Base-by-base conservation (phyloP, 2,888 invertebrate species). In the Omphaloscelis lunosa region DNA sequence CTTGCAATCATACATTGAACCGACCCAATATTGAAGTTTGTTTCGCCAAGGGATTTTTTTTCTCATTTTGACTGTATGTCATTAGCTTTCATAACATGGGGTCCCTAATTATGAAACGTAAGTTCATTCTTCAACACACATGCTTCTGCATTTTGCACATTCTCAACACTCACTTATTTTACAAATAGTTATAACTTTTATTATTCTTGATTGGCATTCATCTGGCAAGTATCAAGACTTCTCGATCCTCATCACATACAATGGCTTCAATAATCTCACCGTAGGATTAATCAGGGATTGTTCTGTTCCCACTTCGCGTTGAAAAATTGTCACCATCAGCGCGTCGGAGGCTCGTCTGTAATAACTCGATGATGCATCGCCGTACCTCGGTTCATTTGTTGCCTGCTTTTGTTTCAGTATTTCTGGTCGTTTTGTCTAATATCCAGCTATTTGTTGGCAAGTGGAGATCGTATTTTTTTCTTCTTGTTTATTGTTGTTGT, bases 291-390 rank as follows among this genome's bases (percentile, higher is more conserved):
- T 96, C 96, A 93, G 92, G 92, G 91, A 95, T 95, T 95, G 96
- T 95, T 95, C 92, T 91, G 92, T 93, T 94, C 92, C 92, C 93
- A 92, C 92, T 92, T 91, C 90, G 88, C 90, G 89, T 91, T 96
- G 96, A 96, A 95, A 96, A 96, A 96, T 96, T 95, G 96, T 95
- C 96, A 90, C 95, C 95, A 95, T 96, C 95, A 95, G 90, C 93
- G 87, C 91, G 87, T 86, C 92, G 89, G 90, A 91, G 83, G 89
- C 91, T 88, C 90, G 76, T 89, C 89, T 80, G 90, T 92, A 93
- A 93, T 94, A 94, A 91, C 92, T 90, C 86, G 92, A 94, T 96
- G 95, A 96, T 95, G 94, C 92, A 96, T 96, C 91, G 92, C 90
- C 85, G 48, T 75, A 71, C 72, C 69, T 73, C 72, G 61, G 77